Percentiles rank a stretch among this genome's conserved stretches.
Conservation (phyloP, 1,140 invertebrate genomes). For the Drosophila sulfurigaster region DNA sequence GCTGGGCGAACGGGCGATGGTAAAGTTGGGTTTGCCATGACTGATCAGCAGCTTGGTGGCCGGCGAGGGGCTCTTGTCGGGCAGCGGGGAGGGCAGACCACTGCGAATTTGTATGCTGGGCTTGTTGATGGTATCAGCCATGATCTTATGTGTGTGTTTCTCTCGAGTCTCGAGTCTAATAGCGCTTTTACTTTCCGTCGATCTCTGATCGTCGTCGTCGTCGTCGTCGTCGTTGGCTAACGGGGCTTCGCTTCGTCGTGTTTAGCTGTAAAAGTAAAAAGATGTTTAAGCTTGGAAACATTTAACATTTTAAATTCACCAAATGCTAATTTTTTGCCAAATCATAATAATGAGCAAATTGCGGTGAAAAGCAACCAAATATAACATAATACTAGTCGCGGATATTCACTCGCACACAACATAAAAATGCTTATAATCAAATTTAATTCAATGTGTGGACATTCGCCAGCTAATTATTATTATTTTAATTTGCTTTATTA, state of each 20-base stretch:
- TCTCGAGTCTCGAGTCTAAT: constrained; percentile 35
- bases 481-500: constrained; percentile 19
- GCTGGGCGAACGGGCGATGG: constrained; percentile 71
- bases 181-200: constrained; percentile 79
- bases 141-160: constrained; percentile 36
- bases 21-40: constrained; percentile 84
- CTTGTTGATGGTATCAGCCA: constrained; percentile 79
- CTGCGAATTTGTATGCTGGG: constrained; percentile 77
- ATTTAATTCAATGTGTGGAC: constrained; percentile 1
- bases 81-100: constrained; percentile 61
- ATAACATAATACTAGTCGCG: neutral
- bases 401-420: neutral
- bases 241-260: constrained; percentile 52
- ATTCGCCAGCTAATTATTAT: constrained; percentile 25
- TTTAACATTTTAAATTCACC: constrained; percentile 37
- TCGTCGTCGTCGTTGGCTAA: constrained; percentile 42
- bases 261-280: constrained; percentile 44
- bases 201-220: constrained; percentile 34
- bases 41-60: constrained; percentile 80
- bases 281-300: constrained; percentile 47
- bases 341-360: constrained; percentile 48
- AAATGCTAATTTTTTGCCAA: constrained; percentile 36
- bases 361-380: constrained; percentile 35
- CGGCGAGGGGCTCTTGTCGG: constrained; percentile 79
- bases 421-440: constrained; percentile 7